Conservation (phyloP, 1,140 invertebrate species). For the Gonioctena quinquepunctata region DNA sequence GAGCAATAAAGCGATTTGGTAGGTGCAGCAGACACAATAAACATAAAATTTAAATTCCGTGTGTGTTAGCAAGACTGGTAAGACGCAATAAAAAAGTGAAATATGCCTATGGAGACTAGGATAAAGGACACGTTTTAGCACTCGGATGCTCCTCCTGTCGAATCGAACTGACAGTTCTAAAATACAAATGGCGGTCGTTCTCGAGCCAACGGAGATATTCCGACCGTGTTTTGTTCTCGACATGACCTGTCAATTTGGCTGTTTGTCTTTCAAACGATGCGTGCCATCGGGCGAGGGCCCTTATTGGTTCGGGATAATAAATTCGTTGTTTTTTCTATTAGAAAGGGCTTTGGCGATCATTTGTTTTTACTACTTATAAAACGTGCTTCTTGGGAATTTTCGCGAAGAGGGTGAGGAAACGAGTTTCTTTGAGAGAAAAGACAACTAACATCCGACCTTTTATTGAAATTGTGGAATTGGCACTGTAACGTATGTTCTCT, state of each 20-base stretch:
- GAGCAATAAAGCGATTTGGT: conserved; percentile 10
- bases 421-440: too few relatives aligned
- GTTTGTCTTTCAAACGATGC: conserved; percentile 19
- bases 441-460: too few relatives aligned
- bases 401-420: too few relatives aligned
- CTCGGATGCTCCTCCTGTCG: conserved; percentile 1
- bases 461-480: too few relatives aligned
- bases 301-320: conserved; percentile 16
- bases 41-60: conserved; percentile 17
- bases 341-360: not conserved
- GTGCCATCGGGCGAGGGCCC: not conserved
- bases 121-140: conserved; percentile 18
- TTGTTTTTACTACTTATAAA: not conserved
- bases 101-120: conserved; percentile 1
- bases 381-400: not conserved
- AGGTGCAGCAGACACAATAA: conserved; percentile 16
- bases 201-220: conserved; percentile 3
- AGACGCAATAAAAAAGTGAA: conserved; percentile 19
- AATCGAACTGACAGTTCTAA: not conserved
- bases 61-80: not conserved
- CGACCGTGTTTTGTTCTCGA: conserved; percentile 3
- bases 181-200: conserved; percentile 1
- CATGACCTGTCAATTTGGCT: conserved; percentile 20
- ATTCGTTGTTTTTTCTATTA: conserved; percentile 11
- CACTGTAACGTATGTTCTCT: too few relatives aligned